These are phyloP conservation scores for Amphipyra berbera DNA, from an alignment of 2,888 invertebrate species.

Conservation along the genomic window DNA sequence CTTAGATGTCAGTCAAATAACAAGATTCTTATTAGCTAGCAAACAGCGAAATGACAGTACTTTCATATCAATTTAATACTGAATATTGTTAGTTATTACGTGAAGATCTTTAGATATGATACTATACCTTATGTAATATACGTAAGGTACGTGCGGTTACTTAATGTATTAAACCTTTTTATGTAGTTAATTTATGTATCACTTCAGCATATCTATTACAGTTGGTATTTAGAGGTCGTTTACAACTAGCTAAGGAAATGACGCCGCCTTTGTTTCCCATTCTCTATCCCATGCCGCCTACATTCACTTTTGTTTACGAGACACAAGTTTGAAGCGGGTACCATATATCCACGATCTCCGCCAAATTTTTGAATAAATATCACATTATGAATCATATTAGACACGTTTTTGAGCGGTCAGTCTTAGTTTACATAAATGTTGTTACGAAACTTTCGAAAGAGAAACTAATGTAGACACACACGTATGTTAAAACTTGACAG, in stretches of 20 bases:
- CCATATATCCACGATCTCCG: conserved; percentile 32
- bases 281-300: conserved; percentile 76
- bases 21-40: conserved; percentile 12
- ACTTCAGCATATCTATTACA: conserved; percentile 56
- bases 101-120: conserved; percentile 32
- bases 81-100: conserved; percentile 21
- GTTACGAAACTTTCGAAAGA: conserved; percentile 79
- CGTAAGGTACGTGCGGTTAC: conserved; percentile 29
- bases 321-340: conserved; percentile 15
- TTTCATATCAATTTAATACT: conserved; percentile 25
- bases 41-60: conserved; percentile 4
- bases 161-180: conserved; percentile 44
- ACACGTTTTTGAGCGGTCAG: conserved; percentile 36
- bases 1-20: conserved; percentile 17
- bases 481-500: conserved; percentile 5
- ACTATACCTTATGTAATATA: conserved; percentile 34
- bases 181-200: conserved; percentile 50
- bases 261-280: conserved; percentile 75
- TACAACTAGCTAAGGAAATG: conserved; percentile 66
- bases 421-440: conserved; percentile 63
- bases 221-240: conserved; percentile 67
- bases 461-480: conserved; percentile 64
- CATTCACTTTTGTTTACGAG: conserved; percentile 86
- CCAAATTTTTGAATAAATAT: conserved; percentile 55
- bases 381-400: conserved; percentile 52